Conservation (phyloP, 2,113 vertebrate genomes). For the Hyperoodon ampullatus region DNA sequence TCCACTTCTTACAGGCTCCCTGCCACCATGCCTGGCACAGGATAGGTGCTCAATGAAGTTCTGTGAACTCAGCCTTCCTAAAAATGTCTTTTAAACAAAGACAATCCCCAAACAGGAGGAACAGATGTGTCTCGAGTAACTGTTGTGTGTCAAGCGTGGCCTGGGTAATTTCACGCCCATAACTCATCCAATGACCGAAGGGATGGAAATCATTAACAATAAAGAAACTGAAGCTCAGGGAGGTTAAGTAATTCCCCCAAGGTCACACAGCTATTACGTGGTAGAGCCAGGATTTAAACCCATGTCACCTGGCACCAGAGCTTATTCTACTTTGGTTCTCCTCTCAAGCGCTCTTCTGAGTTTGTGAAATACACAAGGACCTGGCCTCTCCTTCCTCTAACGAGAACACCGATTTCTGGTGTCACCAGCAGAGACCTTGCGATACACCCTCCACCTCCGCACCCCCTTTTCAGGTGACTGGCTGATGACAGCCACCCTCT, state of each 20-base stretch:
- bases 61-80: not conserved
- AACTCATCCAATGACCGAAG: not conserved
- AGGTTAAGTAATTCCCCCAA: not conserved
- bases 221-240: not conserved
- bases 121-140: not conserved
- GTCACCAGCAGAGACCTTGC: not conserved
- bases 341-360: conserved; percentile 50
- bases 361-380: conserved; percentile 48
- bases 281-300: not conserved
- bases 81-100: conserved; percentile 15
- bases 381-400: conserved; percentile 33
- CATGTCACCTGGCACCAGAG: not conserved
- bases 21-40: not conserved
- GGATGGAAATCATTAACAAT: not conserved
- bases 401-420: not conserved
- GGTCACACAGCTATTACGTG: not conserved
- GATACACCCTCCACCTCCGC: not conserved
- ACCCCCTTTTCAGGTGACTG: not conserved
- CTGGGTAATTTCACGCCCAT: not conserved
- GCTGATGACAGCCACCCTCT: not conserved
- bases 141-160: not conserved
- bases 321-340: not conserved
- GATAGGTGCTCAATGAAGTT: not conserved
- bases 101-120: not conserved
- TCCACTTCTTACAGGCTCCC: not conserved